Evolutionary conservation across 2,888 invertebrate species (phyloP).

Genomic region (Tachina grossa): DNA sequence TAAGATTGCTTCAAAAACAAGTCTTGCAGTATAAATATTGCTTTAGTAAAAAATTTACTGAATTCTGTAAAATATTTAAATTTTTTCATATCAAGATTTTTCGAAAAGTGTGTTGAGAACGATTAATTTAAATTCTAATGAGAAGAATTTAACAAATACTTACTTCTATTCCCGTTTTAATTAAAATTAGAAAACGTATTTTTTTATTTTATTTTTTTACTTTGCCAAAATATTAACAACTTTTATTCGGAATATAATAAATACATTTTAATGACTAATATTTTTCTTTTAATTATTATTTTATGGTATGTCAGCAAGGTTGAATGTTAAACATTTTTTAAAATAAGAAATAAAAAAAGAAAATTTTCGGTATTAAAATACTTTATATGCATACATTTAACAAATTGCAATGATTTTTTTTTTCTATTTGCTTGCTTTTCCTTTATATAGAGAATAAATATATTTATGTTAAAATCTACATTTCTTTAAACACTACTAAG

Average conservation of each 20-base stretch:
- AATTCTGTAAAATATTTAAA: no score
- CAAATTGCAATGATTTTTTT: constrained; percentile 49
- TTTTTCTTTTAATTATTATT: constrained; percentile 32
- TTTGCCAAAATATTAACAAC: constrained; percentile 67
- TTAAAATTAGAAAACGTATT: not conserved
- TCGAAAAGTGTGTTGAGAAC: no score
- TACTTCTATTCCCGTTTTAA: no score
- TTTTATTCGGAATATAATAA: constrained; percentile 51
- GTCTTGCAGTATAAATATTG: no score
- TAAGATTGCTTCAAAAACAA: no score
- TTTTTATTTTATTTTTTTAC: not conserved
- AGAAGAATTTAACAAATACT: no score
- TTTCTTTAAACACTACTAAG: constrained; percentile 15
- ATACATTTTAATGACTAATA: constrained; percentile 48
- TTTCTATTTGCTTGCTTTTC: not conserved
- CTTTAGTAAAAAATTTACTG: no score
- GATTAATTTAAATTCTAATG: no score
- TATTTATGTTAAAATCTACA: constrained; percentile 1
- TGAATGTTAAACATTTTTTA: constrained; percentile 42
- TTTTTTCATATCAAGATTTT: no score
- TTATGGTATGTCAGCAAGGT: constrained; percentile 15
- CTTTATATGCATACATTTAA: constrained; percentile 41
- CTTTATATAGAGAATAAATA: constrained; percentile 24
- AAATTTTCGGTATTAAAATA: constrained; percentile 35
- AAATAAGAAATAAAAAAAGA: not conserved